These are phyloP conservation scores for Sebastes melanostomus DNA, from an alignment of 2,797 vertebrate species.

Conservation along the genomic window DNA sequence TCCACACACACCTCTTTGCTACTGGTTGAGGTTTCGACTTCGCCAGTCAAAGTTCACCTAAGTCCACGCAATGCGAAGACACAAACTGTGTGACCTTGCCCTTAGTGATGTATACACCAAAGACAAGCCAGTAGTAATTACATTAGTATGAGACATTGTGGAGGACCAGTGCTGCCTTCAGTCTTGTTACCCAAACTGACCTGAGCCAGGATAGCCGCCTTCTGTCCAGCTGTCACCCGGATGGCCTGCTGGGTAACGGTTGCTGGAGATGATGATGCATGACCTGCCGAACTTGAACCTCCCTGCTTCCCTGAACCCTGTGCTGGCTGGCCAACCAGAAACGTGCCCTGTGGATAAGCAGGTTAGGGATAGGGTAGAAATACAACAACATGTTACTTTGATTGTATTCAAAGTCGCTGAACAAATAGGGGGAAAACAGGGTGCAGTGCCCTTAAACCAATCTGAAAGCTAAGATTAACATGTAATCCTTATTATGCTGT, in stretches of 20 bases:
- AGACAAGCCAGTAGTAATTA: background rate
- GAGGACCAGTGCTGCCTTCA: background rate
- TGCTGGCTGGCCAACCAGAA: slow-evolving; percentile 95
- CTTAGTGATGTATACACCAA: background rate
- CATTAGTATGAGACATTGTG: background rate
- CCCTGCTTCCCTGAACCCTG: slow-evolving; percentile 91
- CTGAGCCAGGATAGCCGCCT: slow-evolving; percentile 95
- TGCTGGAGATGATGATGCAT: slow-evolving; percentile 84
- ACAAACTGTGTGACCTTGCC: background rate
- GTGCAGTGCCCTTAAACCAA: background rate
- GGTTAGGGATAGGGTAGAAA: background rate
- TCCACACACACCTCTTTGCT: background rate
- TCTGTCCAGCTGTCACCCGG: slow-evolving; percentile 95
- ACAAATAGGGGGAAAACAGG: background rate
- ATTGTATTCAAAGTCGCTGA: background rate
- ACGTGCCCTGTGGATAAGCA: slow-evolving; percentile 87
- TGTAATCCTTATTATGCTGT: background rate
- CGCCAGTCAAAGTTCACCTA: background rate
- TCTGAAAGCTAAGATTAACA: background rate
- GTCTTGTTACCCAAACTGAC: slow-evolving; percentile 69
- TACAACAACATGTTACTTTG: background rate
- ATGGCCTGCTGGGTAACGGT: slow-evolving; percentile 89
- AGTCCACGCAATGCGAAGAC: background rate
- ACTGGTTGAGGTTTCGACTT: background rate
- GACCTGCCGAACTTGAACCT: slow-evolving; percentile 81